Evolutionary conservation across 2,888 invertebrate genomes (phyloP).

Genomic region (Priocnemis perturbator): DNA sequence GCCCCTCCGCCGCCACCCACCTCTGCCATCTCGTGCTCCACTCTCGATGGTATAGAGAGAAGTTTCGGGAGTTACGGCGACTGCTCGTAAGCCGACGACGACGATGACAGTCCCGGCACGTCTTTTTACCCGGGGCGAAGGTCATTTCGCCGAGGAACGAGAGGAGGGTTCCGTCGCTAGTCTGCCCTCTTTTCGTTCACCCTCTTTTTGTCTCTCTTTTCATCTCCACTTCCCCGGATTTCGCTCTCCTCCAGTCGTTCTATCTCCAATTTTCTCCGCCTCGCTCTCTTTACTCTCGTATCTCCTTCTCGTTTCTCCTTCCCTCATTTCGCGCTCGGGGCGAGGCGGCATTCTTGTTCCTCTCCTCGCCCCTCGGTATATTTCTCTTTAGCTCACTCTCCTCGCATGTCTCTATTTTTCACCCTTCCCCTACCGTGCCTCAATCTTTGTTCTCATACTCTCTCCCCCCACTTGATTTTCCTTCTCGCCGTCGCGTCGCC

Average conservation of each 20-base stretch:
- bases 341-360: not conserved
- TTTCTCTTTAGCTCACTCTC: constrained; percentile 11
- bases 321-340: no score
- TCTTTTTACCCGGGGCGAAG: constrained; percentile 40
- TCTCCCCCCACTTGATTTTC: not conserved
- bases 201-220: constrained; percentile 4
- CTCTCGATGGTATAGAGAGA: constrained; percentile 23
- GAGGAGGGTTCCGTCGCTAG: constrained; percentile 26
- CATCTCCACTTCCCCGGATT: no score
- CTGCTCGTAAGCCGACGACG: constrained; percentile 54
- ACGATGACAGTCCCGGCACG: constrained; percentile 49
- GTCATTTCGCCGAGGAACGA: constrained; percentile 47
- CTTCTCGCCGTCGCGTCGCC: constrained; percentile 16
- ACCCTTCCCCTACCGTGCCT: not conserved
- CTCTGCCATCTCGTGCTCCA: not conserved
- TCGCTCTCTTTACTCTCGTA: no score
- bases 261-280: constrained; percentile 5
- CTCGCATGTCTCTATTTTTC: not conserved
- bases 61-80: constrained; percentile 56
- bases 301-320: no score
- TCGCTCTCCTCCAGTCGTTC: not conserved
- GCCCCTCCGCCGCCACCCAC: constrained; percentile 1
- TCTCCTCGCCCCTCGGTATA: not conserved
- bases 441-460: constrained; percentile 13
- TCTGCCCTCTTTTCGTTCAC: constrained; percentile 9